Evolutionary conservation across 2,797 vertebrate genomes (phyloP).

Genomic region (Epinephelus coioides): DNA sequence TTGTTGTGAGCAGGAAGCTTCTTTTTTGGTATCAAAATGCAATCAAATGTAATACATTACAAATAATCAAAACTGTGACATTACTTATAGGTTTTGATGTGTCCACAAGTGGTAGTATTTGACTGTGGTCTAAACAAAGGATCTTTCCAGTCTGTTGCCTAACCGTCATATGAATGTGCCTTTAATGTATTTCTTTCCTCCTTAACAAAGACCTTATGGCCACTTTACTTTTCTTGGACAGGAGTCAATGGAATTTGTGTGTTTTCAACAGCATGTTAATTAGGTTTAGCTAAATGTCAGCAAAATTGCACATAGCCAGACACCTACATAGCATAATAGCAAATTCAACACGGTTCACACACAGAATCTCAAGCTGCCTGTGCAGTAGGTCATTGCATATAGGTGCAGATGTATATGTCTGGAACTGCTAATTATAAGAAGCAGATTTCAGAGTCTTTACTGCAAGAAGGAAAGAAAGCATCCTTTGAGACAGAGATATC

Average conservation of each 20-base stretch:
- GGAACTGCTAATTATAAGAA: constrained; percentile 14
- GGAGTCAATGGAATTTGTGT: neutral
- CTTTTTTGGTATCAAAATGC: too few relatives aligned
- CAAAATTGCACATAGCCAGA: neutral
- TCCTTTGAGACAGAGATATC: neutral
- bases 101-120: neutral
- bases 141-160: neutral
- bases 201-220: constrained; percentile 5
- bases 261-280: constrained; percentile 20
- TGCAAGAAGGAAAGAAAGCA: constrained; percentile 1
- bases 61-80: neutral
- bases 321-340: constrained; percentile 12
- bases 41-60: too few relatives aligned
- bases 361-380: constrained; percentile 9
- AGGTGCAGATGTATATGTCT: constrained; percentile 10
- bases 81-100: neutral
- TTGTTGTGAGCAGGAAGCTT: too few relatives aligned
- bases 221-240: neutral
- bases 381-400: constrained; percentile 23
- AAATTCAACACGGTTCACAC: constrained; percentile 11
- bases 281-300: constrained; percentile 12
- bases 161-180: neutral
- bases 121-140: neutral
- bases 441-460: neutral
- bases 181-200: neutral